phyloP scores from a whole-genome alignment of 23 tunicate species.

The Halocynthia roretzi region DNA sequence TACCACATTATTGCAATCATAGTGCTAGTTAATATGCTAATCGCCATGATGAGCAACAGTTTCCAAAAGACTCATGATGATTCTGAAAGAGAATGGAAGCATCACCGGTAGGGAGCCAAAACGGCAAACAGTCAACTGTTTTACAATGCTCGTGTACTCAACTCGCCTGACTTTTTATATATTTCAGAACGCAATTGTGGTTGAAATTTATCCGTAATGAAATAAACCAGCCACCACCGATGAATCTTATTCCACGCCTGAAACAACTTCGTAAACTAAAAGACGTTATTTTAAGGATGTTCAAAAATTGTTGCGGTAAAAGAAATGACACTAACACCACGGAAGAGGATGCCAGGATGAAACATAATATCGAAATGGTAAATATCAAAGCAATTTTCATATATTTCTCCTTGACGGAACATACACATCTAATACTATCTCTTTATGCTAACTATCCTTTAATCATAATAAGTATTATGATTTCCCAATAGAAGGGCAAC shows the following conservation, averaged over 20 bases:
- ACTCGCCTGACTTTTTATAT: background rate
- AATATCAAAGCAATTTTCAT: too few relatives aligned
- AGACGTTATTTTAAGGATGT: background rate
- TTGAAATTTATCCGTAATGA: constrained; percentile 80
- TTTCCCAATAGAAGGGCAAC: too few relatives aligned
- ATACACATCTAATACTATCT: too few relatives aligned
- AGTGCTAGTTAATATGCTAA: constrained; percentile 86
- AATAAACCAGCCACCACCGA: constrained; percentile 87
- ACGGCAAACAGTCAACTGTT: background rate
- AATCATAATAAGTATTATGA: too few relatives aligned
- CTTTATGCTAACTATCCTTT: too few relatives aligned
- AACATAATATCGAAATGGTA: constrained; percentile 19
- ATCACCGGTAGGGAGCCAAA: constrained; percentile 50
- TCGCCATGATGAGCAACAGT: constrained; percentile 98
- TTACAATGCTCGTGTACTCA: background rate
- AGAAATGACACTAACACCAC: constrained; percentile 5
- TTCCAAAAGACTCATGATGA: constrained; percentile 94
- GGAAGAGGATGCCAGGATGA: background rate
- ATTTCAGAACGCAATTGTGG: constrained; percentile 86
- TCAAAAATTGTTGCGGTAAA: background rate
- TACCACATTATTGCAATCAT: constrained; percentile 88
- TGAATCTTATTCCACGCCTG: constrained; percentile 67
- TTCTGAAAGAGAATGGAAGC: constrained; percentile 93
- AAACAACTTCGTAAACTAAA: constrained; percentile 5
- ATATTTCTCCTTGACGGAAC: too few relatives aligned